These are phyloP conservation scores for Pipra filicauda DNA, from an alignment of 2,113 vertebrate genomes.

Conservation along the genomic window DNA sequence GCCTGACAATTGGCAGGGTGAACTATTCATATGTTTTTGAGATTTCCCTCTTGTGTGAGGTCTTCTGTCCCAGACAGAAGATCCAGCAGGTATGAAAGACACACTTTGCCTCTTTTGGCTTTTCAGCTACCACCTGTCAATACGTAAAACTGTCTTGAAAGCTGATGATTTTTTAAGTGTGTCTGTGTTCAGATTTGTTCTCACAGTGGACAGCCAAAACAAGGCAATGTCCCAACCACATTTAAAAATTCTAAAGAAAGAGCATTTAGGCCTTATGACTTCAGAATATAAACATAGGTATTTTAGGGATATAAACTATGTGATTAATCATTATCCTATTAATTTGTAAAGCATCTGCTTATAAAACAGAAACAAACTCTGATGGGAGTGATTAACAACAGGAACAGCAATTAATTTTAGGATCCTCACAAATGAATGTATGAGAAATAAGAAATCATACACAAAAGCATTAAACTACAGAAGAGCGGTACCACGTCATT, in stretches of 20 bases:
- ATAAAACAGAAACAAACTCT: background rate
- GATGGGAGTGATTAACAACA: background rate
- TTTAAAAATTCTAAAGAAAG: background rate
- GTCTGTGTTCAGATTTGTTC: background rate
- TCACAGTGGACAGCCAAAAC: background rate
- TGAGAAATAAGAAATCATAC: background rate
- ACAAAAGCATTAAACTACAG: background rate
- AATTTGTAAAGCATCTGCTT: background rate
- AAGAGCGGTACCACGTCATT: background rate
- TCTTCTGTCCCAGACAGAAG: background rate
- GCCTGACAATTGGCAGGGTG: background rate
- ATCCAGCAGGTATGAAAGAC: background rate
- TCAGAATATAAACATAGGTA: background rate
- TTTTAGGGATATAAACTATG: background rate
- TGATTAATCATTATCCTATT: background rate
- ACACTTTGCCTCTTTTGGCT: background rate
- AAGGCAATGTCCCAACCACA: background rate
- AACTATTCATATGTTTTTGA: background rate
- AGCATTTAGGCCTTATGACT: background rate
- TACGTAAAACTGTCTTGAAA: background rate
- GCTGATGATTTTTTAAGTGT: background rate
- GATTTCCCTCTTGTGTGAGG: background rate
- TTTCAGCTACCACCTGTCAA: background rate
- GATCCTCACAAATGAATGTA: background rate
- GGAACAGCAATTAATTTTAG: background rate